Evolutionary conservation across 2,888 invertebrate species (phyloP).

Genomic region (Andrena flavipes): DNA sequence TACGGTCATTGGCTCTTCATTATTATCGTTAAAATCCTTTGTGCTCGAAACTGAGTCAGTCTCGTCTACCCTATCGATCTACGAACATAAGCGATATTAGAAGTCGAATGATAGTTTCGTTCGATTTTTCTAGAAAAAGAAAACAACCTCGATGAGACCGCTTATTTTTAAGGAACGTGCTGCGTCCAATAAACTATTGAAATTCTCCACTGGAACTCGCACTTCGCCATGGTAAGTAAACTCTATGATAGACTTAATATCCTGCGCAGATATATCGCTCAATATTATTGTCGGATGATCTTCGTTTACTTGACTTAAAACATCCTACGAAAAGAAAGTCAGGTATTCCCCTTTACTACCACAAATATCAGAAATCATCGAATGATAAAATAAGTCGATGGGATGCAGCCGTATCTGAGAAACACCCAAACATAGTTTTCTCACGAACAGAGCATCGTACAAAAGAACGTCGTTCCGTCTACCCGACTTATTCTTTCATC

Average conservation of each 20-base stretch:
- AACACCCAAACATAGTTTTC: too few relatives aligned
- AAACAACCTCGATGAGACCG: conserved; percentile 82
- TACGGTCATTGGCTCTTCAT: conserved; percentile 64
- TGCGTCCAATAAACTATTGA: conserved; percentile 81
- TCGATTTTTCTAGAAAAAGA: not conserved
- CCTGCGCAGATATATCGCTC: conserved; percentile 82
- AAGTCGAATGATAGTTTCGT: not conserved
- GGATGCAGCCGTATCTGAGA: too few relatives aligned
- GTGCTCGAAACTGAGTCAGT: conserved; percentile 64
- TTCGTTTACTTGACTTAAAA: conserved; percentile 81
- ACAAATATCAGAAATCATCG: too few relatives aligned
- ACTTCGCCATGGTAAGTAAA: conserved; percentile 84
- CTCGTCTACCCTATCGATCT: conserved; percentile 81
- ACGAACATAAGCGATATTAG: not conserved
- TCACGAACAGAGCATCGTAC: too few relatives aligned
- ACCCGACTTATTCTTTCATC: too few relatives aligned
- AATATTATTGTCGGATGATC: conserved; percentile 83
- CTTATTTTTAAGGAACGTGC: conserved; percentile 83
- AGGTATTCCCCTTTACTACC: too few relatives aligned
- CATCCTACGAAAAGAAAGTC: conserved; percentile 76
- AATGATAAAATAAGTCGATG: too few relatives aligned
- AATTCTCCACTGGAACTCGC: conserved; percentile 81
- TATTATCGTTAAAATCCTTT: conserved; percentile 68
- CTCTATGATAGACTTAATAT: conserved; percentile 82
- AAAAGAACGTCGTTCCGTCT: too few relatives aligned